phyloP scores from a whole-genome alignment of 2,888 invertebrate species.

The Troides oblongomaculatus region DNA sequence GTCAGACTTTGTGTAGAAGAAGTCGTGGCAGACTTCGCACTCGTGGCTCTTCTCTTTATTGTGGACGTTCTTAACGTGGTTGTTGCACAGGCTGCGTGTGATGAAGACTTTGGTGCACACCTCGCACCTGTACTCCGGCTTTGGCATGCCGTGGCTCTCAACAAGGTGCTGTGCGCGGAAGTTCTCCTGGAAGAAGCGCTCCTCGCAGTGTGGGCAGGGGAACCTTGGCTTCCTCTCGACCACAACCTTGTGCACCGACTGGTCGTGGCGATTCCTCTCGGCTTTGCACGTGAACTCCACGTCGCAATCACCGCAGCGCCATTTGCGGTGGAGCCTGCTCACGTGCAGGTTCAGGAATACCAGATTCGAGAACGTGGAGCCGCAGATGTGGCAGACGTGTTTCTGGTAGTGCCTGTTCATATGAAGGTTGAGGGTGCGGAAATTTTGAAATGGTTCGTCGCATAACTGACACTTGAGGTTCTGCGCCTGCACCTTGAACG shows the following conservation, averaged over 20 bases:
- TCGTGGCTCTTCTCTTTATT: slow-evolving; percentile 62
- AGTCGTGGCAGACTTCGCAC: slow-evolving; percentile 59
- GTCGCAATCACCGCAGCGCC: slow-evolving; percentile 51
- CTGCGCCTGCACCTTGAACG: slow-evolving; percentile 54
- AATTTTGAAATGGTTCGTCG: slow-evolving; percentile 48
- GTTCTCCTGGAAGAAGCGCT: slow-evolving; percentile 59
- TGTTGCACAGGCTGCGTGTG: slow-evolving; percentile 61
- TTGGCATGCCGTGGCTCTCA: slow-evolving; percentile 52
- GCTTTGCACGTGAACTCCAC: slow-evolving; percentile 43
- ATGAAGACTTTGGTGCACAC: slow-evolving; percentile 60
- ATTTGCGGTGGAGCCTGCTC: slow-evolving; percentile 49
- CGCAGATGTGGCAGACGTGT: slow-evolving; percentile 66
- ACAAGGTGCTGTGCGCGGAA: slow-evolving; percentile 50
- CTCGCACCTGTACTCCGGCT: slow-evolving; percentile 55
- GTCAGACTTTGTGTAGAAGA: slow-evolving; percentile 66
- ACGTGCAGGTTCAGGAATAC: slow-evolving; percentile 64
- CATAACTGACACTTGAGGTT: slow-evolving; percentile 61
- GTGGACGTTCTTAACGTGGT: slow-evolving; percentile 64
- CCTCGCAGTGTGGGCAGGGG: slow-evolving; percentile 55
- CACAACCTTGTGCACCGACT: slow-evolving; percentile 40
- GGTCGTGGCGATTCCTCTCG: slow-evolving; percentile 47
- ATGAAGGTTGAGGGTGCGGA: slow-evolving; percentile 62
- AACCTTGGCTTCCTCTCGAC: slow-evolving; percentile 51
- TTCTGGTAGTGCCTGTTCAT: slow-evolving; percentile 68
- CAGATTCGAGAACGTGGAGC: slow-evolving; percentile 61